A percentile compares a stretch with the other conserved stretches of the same genome.
Conservation (phyloP, 2,888 invertebrate genomes). For the Tupiocoris notatus region DNA sequence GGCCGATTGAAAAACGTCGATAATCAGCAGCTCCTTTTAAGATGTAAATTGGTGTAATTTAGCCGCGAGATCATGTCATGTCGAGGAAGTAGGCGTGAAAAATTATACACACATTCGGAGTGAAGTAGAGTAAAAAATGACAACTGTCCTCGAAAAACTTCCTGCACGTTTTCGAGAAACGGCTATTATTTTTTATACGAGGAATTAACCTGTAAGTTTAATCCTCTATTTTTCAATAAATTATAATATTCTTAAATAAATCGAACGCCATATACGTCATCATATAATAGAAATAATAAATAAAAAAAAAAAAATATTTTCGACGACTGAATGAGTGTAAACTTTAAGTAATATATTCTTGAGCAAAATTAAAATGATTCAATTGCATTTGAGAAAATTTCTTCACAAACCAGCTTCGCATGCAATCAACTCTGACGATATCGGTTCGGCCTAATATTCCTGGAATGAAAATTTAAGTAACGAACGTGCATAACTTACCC, state of each 20-base stretch:
- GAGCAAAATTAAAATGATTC: no score
- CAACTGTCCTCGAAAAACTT: not conserved
- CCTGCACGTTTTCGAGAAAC: not conserved
- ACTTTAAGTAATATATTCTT: no score
- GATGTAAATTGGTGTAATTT: not conserved
- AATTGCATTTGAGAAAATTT: no score
- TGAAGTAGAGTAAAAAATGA: not conserved
- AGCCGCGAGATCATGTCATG: not conserved
- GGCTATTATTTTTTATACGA: not conserved
- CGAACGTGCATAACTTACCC: conserved; percentile 36
- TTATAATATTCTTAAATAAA: no score
- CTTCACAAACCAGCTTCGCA: no score
- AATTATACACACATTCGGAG: not conserved
- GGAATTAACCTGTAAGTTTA: not conserved
- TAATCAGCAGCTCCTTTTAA: not conserved
- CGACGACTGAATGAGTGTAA: no score
- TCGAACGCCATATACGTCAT: no score
- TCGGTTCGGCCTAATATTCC: no score
- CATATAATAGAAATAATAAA: no score
- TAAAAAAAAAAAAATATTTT: no score
- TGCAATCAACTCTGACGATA: no score
- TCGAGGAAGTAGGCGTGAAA: not conserved
- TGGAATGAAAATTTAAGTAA: not conserved
- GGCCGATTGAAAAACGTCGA: not conserved
- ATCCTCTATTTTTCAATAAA: no score